Evolutionary conservation across 2,113 vertebrate genomes (phyloP).

Genomic region (Pelecanus crispus): DNA sequence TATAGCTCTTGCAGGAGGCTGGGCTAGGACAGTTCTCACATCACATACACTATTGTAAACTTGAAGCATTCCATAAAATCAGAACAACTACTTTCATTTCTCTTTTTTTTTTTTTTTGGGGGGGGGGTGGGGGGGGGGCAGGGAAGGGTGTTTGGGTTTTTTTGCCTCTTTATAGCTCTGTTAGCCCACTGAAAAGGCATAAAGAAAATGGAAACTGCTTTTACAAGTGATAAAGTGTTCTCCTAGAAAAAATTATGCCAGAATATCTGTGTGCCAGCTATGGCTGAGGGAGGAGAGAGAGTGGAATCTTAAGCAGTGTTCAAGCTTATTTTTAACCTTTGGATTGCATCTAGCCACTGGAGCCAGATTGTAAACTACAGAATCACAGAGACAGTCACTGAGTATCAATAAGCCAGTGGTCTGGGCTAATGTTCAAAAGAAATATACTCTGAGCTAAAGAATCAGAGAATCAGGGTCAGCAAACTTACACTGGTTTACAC

Average conservation of each 20-base stretch:
- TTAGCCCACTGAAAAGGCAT: not conserved
- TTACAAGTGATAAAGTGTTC: not conserved
- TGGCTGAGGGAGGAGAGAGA: not conserved
- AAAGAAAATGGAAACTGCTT: not conserved
- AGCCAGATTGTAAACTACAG: not conserved
- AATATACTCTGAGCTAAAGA: not conserved
- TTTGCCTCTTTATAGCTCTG: not conserved
- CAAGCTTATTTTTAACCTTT: not conserved
- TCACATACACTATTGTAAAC: not conserved
- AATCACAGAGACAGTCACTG: not conserved
- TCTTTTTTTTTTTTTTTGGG: not conserved
- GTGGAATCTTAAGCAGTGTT: not conserved
- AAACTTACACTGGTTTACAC: not conserved
- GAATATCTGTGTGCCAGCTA: not conserved
- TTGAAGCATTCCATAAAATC: not conserved
- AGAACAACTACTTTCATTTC: not conserved
- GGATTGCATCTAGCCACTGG: not conserved
- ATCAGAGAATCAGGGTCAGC: not conserved
- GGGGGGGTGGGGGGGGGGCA: rapidly evolving
- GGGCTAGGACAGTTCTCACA: not conserved
- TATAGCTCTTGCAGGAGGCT: not conserved
- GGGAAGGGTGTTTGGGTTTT: not conserved
- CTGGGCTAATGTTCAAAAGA: not conserved
- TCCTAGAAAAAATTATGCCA: not conserved
- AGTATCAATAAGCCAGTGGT: not conserved